phyloP scores from a whole-genome alignment of 2,797 vertebrate species.

The Loriculus beryllinus region DNA sequence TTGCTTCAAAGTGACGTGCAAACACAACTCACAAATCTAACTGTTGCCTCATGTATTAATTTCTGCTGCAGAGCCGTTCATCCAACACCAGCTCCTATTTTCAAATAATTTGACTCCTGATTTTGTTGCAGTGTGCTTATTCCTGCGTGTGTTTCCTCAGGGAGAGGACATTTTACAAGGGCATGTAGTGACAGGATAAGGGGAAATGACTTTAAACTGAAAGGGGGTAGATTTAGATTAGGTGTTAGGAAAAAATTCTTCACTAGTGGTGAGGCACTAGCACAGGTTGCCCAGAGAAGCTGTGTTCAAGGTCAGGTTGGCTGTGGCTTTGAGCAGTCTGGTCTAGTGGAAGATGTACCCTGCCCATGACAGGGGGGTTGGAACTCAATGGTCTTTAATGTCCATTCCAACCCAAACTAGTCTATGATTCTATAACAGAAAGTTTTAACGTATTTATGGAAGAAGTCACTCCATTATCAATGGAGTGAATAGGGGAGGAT shows the following conservation, averaged over 20 bases:
- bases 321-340: neutral
- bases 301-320: neutral
- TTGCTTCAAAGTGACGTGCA: accelerated
- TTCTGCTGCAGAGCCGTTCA: neutral
- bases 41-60: accelerated
- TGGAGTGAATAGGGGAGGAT: neutral
- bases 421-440: neutral
- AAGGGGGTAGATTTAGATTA: neutral
- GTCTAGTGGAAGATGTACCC: neutral
- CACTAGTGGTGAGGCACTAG: neutral
- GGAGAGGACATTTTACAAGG: neutral
- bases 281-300: neutral
- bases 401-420: neutral
- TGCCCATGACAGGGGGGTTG: neutral
- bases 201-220: neutral
- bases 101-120: neutral
- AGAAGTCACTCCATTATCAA: neutral
- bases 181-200: neutral
- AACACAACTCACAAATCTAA: neutral
- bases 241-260: neutral
- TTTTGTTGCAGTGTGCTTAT: neutral
- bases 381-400: neutral
- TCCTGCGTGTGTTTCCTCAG: neutral
- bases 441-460: neutral
- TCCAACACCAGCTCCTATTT: neutral